A percentile compares a stretch with the other conserved stretches of the same genome.
Evolutionary conservation across 2,888 invertebrate species (phyloP).

Genomic region (Exephanes ischioxanthus): DNA sequence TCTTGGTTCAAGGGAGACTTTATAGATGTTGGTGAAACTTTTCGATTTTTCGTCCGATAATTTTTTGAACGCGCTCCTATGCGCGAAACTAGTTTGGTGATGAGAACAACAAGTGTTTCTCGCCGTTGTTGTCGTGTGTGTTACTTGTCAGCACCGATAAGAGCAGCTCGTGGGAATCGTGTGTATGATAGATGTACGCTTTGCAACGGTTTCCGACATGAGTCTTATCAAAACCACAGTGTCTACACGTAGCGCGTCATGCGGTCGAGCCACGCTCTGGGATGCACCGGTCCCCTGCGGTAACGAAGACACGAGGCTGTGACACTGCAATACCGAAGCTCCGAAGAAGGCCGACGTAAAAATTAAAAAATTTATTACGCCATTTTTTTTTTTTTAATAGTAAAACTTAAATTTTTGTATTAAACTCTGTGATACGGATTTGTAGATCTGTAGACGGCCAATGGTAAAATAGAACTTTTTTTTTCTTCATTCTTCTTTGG

Average conservation of each 20-base stretch:
- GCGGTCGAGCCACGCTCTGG: not conserved
- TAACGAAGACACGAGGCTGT: not conserved
- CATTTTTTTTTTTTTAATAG: too few relatives aligned
- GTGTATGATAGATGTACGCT: conserved; percentile 10
- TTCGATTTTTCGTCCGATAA: too few relatives aligned
- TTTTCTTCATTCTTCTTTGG: too few relatives aligned
- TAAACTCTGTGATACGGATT: not conserved
- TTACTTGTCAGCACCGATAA: conserved; percentile 25
- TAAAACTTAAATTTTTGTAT: not conserved
- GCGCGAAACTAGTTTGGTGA: too few relatives aligned
- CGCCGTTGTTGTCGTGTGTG: conserved; percentile 19
- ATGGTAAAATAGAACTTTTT: too few relatives aligned
- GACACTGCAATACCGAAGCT: not conserved
- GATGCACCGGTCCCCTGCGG: not conserved
- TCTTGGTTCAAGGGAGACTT: too few relatives aligned
- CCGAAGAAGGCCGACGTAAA: not conserved
- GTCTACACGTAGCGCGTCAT: not conserved
- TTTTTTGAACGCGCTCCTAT: too few relatives aligned
- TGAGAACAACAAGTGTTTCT: not conserved
- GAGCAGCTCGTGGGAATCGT: conserved; percentile 20
- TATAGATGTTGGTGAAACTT: too few relatives aligned
- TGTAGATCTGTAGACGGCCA: too few relatives aligned
- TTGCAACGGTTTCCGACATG: conserved; percentile 19
- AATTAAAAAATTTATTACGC: too few relatives aligned
- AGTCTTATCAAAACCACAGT: conserved; percentile 30